Conservation (phyloP, 2,797 vertebrate species). For the Rhinichthys osculus region DNA sequence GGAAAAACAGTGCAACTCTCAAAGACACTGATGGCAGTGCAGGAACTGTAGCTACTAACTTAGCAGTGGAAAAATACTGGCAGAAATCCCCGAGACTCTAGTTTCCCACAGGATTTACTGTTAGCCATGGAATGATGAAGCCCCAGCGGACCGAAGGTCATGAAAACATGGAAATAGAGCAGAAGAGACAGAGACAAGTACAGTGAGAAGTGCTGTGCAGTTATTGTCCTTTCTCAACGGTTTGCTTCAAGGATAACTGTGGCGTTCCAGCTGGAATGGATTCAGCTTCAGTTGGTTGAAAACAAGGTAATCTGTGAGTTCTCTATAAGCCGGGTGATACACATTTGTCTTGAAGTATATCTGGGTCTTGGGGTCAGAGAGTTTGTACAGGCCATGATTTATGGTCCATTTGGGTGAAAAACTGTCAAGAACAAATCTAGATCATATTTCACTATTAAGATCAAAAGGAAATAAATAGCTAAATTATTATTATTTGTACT, state of each 20-base stretch:
- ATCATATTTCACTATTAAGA: not conserved
- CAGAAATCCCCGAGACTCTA: not conserved
- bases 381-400: not conserved
- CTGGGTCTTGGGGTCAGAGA: not conserved
- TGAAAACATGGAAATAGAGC: slow-evolving; percentile 28
- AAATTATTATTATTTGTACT: not conserved
- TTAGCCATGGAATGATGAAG: slow-evolving; percentile 37
- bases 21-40: not conserved
- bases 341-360: slow-evolving; percentile 7
- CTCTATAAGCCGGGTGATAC: not conserved
- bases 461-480: not conserved
- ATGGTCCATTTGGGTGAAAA: not conserved
- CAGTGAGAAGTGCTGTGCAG: not conserved
- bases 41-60: not conserved
- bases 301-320: slow-evolving; percentile 23
- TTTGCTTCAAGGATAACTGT: slow-evolving; percentile 28
- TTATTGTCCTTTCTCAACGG: slow-evolving; percentile 1
- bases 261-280: not conserved
- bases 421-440: not conserved
- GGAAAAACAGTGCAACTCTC: not conserved
- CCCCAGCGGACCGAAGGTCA: slow-evolving; percentile 2
- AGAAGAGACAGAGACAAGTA: slow-evolving; percentile 22
- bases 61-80: not conserved
- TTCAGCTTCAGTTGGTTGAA: not conserved
- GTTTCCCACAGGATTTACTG: not conserved